Conservation (phyloP, 1,140 invertebrate species). For the Notospermus geniculatus region DNA sequence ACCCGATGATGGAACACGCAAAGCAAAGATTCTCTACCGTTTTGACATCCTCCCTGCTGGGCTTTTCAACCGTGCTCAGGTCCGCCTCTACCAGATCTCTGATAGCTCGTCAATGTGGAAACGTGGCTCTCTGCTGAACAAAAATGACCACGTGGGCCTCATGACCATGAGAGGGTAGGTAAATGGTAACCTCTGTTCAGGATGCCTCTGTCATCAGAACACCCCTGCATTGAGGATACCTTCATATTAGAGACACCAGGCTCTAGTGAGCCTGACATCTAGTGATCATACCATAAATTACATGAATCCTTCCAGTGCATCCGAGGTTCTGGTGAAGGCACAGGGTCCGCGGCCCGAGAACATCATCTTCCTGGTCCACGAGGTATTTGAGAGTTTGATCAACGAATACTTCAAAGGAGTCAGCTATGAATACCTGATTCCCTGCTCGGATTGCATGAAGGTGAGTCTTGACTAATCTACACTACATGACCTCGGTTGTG, state of each 20-base stretch:
- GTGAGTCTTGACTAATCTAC: too few species aligned
- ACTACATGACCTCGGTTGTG: too few species aligned
- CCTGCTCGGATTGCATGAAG: conserved; percentile 50
- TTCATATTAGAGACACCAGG: too few species aligned
- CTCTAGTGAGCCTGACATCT: too few species aligned
- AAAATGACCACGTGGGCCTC: conserved; percentile 48
- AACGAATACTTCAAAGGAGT: conserved; percentile 51
- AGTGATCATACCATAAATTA: too few species aligned
- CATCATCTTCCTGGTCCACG: conserved; percentile 51
- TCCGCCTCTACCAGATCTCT: conserved; percentile 46
- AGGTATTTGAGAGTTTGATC: conserved; percentile 51
- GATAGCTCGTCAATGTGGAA: conserved; percentile 50
- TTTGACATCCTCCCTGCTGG: conserved; percentile 29
- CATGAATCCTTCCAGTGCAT: conserved; percentile 32
- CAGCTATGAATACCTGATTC: conserved; percentile 46
- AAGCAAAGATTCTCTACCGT: conserved; percentile 24
- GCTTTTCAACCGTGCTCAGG: conserved; percentile 37
- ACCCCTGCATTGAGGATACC: too few species aligned
- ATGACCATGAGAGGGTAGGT: conserved; percentile 21
- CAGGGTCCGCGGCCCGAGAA: conserved; percentile 51
- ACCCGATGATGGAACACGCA: conserved; percentile 12
- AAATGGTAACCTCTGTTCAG: not conserved
- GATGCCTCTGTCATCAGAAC: too few species aligned
- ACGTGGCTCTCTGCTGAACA: conserved; percentile 47
- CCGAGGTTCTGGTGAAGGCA: conserved; percentile 42